Evolutionary conservation across 2,113 vertebrate genomes (phyloP).

Genomic region (Platysternon megacephalum): DNA sequence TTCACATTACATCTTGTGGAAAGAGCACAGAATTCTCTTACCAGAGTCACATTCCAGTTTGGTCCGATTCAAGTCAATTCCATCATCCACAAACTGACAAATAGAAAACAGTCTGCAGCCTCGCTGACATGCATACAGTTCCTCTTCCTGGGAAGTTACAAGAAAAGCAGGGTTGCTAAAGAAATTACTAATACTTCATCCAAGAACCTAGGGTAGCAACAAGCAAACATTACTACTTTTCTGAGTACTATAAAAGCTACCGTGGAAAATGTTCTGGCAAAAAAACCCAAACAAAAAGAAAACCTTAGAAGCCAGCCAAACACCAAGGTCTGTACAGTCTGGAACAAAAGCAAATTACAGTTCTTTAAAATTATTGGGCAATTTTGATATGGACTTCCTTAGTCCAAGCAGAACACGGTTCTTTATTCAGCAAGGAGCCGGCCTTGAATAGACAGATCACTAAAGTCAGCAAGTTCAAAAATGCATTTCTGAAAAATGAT

Average conservation of each 20-base stretch:
- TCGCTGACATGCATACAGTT: conserved; percentile 94
- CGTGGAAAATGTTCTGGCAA: not conserved
- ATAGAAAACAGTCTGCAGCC: conserved; percentile 98
- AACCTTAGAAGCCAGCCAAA: not conserved
- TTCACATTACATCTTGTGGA: rapidly evolving
- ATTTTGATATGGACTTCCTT: not conserved
- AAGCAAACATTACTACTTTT: conserved; percentile 11
- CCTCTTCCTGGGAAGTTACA: conserved; percentile 87
- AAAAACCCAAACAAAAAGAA: not conserved
- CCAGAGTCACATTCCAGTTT: conserved; percentile 94
- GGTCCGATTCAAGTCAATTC: conserved; percentile 91
- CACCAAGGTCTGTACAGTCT: rapidly evolving
- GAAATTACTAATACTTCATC: not conserved
- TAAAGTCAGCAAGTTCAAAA: not conserved
- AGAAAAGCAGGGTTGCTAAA: conserved; percentile 56
- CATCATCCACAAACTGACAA: conserved; percentile 96
- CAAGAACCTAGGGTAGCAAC: not conserved
- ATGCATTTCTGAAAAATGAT: rapidly evolving
- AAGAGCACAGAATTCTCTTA: conserved; percentile 71
- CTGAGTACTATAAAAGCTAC: not conserved
- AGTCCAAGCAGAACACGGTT: not conserved
- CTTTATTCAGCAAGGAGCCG: not conserved
- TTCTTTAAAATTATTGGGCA: not conserved
- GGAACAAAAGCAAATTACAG: not conserved
- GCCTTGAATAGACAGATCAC: not conserved